phyloP scores from a whole-genome alignment of 1,140 invertebrate species.

The Ceratosolen solmsi region DNA sequence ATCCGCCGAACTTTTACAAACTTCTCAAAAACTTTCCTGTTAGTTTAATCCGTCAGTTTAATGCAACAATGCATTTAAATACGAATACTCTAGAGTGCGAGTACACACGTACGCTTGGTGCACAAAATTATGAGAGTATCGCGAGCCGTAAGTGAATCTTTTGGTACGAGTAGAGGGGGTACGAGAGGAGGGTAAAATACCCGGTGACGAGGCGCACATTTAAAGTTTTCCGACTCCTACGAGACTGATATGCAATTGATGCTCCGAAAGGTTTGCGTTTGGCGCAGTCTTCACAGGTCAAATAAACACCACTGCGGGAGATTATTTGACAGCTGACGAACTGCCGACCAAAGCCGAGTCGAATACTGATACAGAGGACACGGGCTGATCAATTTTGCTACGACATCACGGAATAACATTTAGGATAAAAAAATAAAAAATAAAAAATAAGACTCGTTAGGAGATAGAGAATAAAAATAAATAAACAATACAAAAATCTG shows the following conservation, averaged over 20 bases:
- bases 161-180: background rate
- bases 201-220: background rate
- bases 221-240: background rate
- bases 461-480: too few relatives aligned
- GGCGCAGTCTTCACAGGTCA: background rate
- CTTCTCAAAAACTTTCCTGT: conserved; percentile 40
- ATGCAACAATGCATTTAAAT: conserved; percentile 44
- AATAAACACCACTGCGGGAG: background rate
- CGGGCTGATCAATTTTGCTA: background rate
- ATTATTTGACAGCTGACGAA: conserved; percentile 16
- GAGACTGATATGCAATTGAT: background rate
- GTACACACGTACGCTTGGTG: background rate
- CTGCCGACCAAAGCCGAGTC: background rate
- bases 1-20: conserved; percentile 18
- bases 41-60: conserved; percentile 40
- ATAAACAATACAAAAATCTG: too few relatives aligned
- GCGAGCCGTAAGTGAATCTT: background rate
- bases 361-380: background rate
- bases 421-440: too few relatives aligned
- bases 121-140: background rate
- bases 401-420: too few relatives aligned
- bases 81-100: background rate
- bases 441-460: too few relatives aligned
- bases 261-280: background rate
- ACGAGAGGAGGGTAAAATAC: background rate